These are phyloP conservation scores for Monopterus albus DNA, from an alignment of 2,113 vertebrate genomes.

Conservation along the genomic window DNA sequence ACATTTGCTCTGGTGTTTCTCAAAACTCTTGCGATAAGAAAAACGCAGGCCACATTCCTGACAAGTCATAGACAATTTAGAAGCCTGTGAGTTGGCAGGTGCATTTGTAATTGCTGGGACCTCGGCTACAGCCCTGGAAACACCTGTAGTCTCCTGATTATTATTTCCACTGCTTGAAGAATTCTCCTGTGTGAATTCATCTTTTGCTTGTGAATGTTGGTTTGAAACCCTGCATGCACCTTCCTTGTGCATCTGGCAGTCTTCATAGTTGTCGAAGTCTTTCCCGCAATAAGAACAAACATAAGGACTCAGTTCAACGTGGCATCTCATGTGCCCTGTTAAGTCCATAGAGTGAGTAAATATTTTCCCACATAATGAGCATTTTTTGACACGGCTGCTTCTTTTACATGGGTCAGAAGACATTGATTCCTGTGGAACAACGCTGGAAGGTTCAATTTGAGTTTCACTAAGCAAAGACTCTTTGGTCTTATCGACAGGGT, in stretches of 20 bases:
- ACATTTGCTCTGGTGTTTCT: slow-evolving; percentile 33
- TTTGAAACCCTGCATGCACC: slow-evolving; percentile 1
- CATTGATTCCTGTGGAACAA: neutral
- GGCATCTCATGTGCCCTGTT: slow-evolving; percentile 26
- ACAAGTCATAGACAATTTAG: slow-evolving; percentile 9
- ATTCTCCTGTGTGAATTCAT: neutral
- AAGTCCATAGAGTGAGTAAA: slow-evolving; percentile 29
- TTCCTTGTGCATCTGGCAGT: slow-evolving; percentile 10
- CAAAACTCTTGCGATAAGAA: slow-evolving; percentile 20
- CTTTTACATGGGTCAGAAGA: slow-evolving; percentile 10
- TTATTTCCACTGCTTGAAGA: neutral
- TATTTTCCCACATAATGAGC: slow-evolving; percentile 9
- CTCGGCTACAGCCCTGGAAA: too few relatives aligned
- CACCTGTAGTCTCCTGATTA: neutral
- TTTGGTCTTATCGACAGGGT: neutral
- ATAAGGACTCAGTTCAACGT: slow-evolving; percentile 9
- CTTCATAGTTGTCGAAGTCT: slow-evolving; percentile 32
- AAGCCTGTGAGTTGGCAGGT: neutral
- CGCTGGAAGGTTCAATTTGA: neutral
- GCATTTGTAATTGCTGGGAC: neutral
- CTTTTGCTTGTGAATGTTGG: neutral
- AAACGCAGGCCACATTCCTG: slow-evolving; percentile 21
- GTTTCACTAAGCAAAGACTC: neutral
- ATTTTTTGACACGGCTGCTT: slow-evolving; percentile 31
- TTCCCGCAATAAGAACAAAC: slow-evolving; percentile 7